These are phyloP conservation scores for Ctenomys sociabilis DNA, from an alignment of 2,113 vertebrate species.

Conservation along the genomic window DNA sequence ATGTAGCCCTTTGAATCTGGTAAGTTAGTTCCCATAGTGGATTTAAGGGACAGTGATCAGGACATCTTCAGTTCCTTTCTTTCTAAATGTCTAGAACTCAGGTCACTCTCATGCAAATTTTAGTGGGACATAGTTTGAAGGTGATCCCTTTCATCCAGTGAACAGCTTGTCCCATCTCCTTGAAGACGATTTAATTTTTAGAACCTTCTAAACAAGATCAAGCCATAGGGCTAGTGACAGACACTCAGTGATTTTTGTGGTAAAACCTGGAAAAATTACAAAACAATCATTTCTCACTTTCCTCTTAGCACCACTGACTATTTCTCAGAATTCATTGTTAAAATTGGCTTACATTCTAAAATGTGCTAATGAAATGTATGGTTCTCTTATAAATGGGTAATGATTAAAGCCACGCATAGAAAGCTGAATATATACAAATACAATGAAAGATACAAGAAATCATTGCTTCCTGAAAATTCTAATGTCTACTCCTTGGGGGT, in stretches of 20 bases:
- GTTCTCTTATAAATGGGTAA: background rate
- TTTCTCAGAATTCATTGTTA: conserved; percentile 47
- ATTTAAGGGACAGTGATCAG: background rate
- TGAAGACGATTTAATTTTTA: background rate
- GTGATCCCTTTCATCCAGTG: background rate
- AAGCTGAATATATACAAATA: background rate
- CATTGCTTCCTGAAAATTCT: background rate
- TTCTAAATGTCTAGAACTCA: background rate
- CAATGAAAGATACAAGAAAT: background rate
- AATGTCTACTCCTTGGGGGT: background rate
- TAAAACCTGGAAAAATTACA: background rate
- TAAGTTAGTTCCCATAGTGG: conserved; percentile 3
- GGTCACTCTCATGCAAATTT: background rate
- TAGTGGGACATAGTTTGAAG: background rate
- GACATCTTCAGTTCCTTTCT: background rate
- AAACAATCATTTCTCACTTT: background rate
- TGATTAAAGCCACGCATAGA: background rate
- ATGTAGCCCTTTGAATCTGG: conserved; percentile 4
- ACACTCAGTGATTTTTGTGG: background rate
- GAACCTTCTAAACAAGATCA: background rate
- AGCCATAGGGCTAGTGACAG: background rate
- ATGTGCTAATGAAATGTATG: background rate
- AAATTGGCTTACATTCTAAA: background rate
- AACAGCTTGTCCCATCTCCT: background rate
- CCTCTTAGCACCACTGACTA: background rate